phyloP scores from a whole-genome alignment of 1,140 invertebrate genomes.

The Pogonus chalceus region DNA sequence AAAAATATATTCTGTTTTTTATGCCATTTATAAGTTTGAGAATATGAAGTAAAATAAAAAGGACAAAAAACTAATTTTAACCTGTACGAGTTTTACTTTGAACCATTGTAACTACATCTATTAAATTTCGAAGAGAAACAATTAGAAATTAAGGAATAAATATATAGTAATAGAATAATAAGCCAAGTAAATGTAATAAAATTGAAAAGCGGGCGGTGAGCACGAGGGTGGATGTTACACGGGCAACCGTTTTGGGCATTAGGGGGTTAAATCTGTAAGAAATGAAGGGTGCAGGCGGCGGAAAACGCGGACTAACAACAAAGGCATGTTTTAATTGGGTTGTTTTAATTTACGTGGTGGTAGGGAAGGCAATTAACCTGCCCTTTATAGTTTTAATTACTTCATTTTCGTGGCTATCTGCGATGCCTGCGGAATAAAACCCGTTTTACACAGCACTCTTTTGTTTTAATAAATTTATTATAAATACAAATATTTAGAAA shows the following conservation, averaged over 20 bases:
- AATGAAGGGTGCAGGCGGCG: background rate
- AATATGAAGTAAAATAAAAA: no score
- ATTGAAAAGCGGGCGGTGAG: background rate
- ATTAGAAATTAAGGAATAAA: background rate
- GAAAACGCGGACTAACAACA: slow-evolving; percentile 19
- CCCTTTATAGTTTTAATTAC: slow-evolving; percentile 39
- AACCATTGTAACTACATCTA: no score
- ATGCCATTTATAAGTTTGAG: no score
- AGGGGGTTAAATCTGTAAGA: slow-evolving; percentile 11
- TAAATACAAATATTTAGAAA: no score
- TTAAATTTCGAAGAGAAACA: no score
- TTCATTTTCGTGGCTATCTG: slow-evolving; percentile 35
- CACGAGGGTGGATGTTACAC: slow-evolving; percentile 7
- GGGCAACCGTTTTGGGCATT: background rate
- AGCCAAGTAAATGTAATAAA: background rate
- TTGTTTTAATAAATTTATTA: no score
- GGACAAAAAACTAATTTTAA: no score
- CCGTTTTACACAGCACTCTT: slow-evolving; percentile 24
- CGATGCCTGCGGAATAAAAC: slow-evolving; percentile 23
- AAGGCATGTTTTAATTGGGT: slow-evolving; percentile 33
- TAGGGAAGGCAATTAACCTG: slow-evolving; percentile 38
- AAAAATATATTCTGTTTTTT: no score
- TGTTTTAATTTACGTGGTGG: slow-evolving; percentile 37
- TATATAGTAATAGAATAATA: background rate
- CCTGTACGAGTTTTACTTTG: no score